Base-by-base conservation (phyloP, 1,140 invertebrate genomes). In the Hyphantria cunea region DNA sequence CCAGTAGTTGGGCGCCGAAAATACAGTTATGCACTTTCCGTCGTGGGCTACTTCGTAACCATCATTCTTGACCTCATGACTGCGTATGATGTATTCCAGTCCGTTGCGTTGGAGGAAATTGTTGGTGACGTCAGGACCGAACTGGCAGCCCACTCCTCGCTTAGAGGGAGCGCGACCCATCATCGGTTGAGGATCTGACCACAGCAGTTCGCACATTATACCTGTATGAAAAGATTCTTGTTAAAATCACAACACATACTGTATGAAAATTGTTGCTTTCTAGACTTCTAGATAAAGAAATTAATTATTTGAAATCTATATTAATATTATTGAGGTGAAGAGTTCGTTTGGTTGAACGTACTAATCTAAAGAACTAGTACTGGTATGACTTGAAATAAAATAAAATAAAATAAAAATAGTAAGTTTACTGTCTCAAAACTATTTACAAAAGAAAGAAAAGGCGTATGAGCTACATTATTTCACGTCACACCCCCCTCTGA, bases 1-100 rank as follows among this genome's bases (percentile, higher is more conserved):
- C 97, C 98, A 99, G 93, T 99, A 99, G 92, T 99, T 99, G 62
- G 99, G 99, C 66, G 99, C 99, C 14, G 98, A 99, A 92, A 99
- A 99, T 4, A 99, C 97, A 3, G 98, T 99, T 69, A 98, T 97
- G 82, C 97, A 99, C 83, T 97, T 96, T 25, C 97, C 98, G 84
- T 98, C 94, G 84, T 99, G 99, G 8, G 95, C 95, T 13, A 97
- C 91, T 91, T 99, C 98, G 80, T 99, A 99, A 4, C 99, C 99
- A 44, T 97, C 95, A 74, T 96, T 95, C 92, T 99, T 99, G 3
- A 99, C 99, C 90, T 99, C 99, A 88, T 99, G 99, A 90, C 97
- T 99, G 66, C 99, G 93, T 52, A 99, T 96, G 62, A 99, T 93
- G 82, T 99, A 99, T 74, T 99, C 96, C 13, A 99, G 92, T 17